Evolutionary conservation across 2,888 invertebrate genomes (phyloP).

Genomic region (Heliconius cydno): DNA sequence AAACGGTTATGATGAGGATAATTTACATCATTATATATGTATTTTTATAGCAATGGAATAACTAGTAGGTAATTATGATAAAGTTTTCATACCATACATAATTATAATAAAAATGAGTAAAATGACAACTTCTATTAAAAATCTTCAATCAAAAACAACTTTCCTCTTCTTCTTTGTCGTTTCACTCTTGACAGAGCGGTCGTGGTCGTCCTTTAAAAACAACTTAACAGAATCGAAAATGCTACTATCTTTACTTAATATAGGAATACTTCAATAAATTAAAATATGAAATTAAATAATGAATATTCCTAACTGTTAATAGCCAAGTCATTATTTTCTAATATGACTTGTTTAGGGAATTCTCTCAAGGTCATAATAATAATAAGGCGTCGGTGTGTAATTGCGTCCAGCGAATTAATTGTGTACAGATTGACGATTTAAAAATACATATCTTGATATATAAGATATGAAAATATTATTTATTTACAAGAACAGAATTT

Average conservation of each 20-base stretch:
- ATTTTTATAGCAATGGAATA: background rate
- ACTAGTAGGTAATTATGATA: background rate
- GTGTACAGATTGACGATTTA: slow-evolving; percentile 18
- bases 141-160: background rate
- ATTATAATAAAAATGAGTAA: background rate
- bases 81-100: background rate
- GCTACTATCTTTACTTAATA: background rate
- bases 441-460: slow-evolving; percentile 1
- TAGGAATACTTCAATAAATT: background rate
- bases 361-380: slow-evolving; percentile 39
- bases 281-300: background rate
- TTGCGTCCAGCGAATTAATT: slow-evolving; percentile 19
- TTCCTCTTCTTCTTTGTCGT: too few relatives aligned
- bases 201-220: too few relatives aligned
- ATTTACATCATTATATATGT: slow-evolving; percentile 8
- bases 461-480: background rate
- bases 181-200: too few relatives aligned
- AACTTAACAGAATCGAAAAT: background rate
- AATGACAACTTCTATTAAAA: background rate
- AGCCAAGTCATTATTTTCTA: slow-evolving; percentile 21
- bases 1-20: slow-evolving; percentile 4
- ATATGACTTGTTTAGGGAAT: slow-evolving; percentile 38
- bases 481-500: background rate
- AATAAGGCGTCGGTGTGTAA: slow-evolving; percentile 25
- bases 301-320: background rate